phyloP scores from a whole-genome alignment of 53 echinoderm and acorn worm species.

The Henricia sp. region DNA sequence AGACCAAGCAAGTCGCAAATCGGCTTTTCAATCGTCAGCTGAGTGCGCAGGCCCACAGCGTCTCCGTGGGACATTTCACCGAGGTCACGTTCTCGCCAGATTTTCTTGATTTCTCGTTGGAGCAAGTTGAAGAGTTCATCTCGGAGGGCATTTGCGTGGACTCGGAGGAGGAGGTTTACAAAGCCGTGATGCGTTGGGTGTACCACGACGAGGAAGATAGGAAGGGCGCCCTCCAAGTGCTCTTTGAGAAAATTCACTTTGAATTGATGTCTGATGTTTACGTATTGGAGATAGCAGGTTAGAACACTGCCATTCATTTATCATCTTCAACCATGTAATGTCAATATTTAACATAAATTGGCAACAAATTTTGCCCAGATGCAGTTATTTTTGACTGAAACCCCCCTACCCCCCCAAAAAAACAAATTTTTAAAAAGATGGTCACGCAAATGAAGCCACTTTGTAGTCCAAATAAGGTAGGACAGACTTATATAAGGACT shows the following conservation, averaged over 20 bases:
- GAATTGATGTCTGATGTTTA: slow-evolving; percentile 41
- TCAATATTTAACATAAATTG: too few species aligned
- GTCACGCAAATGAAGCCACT: too few species aligned
- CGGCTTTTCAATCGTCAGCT: slow-evolving; percentile 59
- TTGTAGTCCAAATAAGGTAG: too few species aligned
- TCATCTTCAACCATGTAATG: neutral
- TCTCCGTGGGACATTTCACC: slow-evolving; percentile 28
- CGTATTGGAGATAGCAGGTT: slow-evolving; percentile 53
- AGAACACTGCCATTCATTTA: too few species aligned
- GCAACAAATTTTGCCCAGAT: too few species aligned
- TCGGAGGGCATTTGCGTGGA: slow-evolving; percentile 32
- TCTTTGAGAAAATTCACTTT: slow-evolving; percentile 42
- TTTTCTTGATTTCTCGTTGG: slow-evolving; percentile 36
- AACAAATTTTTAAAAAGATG: too few species aligned
- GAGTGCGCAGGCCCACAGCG: slow-evolving; percentile 39
- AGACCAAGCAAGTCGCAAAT: slow-evolving; percentile 30
- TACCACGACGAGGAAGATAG: slow-evolving; percentile 39
- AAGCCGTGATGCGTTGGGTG: slow-evolving; percentile 60
- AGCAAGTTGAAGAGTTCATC: slow-evolving; percentile 24
- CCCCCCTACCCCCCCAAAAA: too few species aligned
- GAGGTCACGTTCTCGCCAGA: slow-evolving; percentile 35
- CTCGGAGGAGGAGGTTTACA: slow-evolving; percentile 57
- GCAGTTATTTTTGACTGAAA: too few species aligned
- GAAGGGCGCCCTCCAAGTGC: neutral
- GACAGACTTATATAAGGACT: too few species aligned